Conservation (phyloP, 1,140 invertebrate species). For the fruit fly (Drosophila melanogaster) region Release_6_plus_ISO1_MT NC_004354.4:9298001-9298500, state of each 20-base stretch:
- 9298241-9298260: too few species aligned
- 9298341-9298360: not conserved
- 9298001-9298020: constrained; percentile 69
- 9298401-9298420: constrained; percentile 51
- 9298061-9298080: constrained; percentile 78
- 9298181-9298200: not conserved
- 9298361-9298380: constrained; percentile 19
- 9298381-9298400: constrained; percentile 35
- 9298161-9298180: not conserved
- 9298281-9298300: not conserved
- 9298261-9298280: too few species aligned
- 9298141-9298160: not conserved
- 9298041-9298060: constrained; percentile 61
- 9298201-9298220: too few species aligned
- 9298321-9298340: too few species aligned
- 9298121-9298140: not conserved
- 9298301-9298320: constrained; percentile 1
- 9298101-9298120: not conserved
- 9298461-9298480: constrained; percentile 32
- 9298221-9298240: too few species aligned
- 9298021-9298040: constrained; percentile 36
- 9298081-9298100: constrained; percentile 21
- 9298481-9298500: constrained; percentile 58
- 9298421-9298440: constrained; percentile 75
- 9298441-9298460: constrained; percentile 54